Evolutionary conservation across 2,113 vertebrate genomes (phyloP).

Genomic region (Callocephalon fimbriatum): DNA sequence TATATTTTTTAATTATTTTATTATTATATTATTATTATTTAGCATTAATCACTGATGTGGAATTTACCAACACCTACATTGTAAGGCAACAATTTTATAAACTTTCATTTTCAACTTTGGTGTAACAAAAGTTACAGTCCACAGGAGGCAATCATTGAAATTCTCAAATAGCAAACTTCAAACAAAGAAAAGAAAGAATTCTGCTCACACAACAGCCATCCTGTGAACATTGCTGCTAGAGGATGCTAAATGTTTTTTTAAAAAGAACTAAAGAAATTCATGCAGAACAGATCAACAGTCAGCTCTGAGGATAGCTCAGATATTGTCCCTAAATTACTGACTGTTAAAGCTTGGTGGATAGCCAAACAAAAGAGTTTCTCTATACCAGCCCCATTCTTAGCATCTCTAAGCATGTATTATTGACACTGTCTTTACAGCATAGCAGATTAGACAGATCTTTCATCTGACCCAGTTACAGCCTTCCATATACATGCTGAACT

Average conservation of each 20-base stretch:
- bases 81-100: neutral
- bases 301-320: neutral
- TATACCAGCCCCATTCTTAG: neutral
- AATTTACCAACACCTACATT: neutral
- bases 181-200: neutral
- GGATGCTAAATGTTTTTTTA: neutral
- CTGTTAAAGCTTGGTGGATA: neutral
- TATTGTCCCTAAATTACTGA: neutral
- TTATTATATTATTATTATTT: neutral
- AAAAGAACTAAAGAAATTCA: neutral
- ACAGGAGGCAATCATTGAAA: neutral
- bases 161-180: neutral
- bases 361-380: neutral
- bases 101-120: neutral
- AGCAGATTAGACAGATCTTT: constrained; percentile 5
- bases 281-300: neutral
- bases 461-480: neutral
- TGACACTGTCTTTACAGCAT: neutral
- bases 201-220: neutral
- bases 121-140: neutral
- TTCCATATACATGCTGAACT: neutral
- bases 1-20: neutral
- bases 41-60: neutral
- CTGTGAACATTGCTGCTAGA: neutral
- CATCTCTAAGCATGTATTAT: neutral